Base-by-base conservation (phyloP, 2,113 vertebrate species). In the Saccopteryx leptura region DNA sequence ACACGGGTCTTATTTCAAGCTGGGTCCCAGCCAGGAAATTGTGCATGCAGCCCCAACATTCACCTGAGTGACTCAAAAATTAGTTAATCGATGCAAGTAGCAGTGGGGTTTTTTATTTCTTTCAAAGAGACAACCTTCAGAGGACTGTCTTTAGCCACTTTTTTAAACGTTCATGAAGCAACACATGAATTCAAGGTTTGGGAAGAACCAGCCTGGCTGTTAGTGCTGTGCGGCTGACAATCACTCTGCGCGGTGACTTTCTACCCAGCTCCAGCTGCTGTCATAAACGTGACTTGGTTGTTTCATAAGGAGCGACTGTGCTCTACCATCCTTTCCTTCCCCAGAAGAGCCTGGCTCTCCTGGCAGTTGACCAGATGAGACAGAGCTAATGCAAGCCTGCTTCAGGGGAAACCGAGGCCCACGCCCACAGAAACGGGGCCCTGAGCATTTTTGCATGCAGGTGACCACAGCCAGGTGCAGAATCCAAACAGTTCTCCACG, bases 361-460 rank as follows among this genome's bases (percentile, higher is more conserved):
- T 8, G 17, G 46, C 3, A 39, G 69, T 2, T 54, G 85, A 24
- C 21, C 0, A 0, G 39, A 33, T 54, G 9, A 8, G 54, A 19
- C 39, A 1, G 13, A 33, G 68, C 39, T 15, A 0, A 13, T 1
- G 11, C 1, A 33, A 56, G 33, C 31, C 58, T 15, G 18, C 61
- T 26, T n/a, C 18, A 1, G 28, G 4, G 14, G 60, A 68, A n/a
- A 12, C 24, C 5, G 1, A 83, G 58, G n/a, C n/a, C 48, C 46
- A 13, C 4, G 28, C 52, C 21, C 12, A 7, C 14, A 14, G 65
- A 14, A 24, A 3, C 28, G 46, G 7, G 28, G 18, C 39, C 28
- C 13, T 2, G 15, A 23, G 1, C 28, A 3, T 1, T 13, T 52
- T 24, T 0, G 2, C 0, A 23, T 2, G 26, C 4, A 0, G 5